Evolutionary conservation across 2,888 invertebrate genomes (phyloP), one percentile per base, ranked within the genome.

Genomic region (Drosophila cognata): DNA sequence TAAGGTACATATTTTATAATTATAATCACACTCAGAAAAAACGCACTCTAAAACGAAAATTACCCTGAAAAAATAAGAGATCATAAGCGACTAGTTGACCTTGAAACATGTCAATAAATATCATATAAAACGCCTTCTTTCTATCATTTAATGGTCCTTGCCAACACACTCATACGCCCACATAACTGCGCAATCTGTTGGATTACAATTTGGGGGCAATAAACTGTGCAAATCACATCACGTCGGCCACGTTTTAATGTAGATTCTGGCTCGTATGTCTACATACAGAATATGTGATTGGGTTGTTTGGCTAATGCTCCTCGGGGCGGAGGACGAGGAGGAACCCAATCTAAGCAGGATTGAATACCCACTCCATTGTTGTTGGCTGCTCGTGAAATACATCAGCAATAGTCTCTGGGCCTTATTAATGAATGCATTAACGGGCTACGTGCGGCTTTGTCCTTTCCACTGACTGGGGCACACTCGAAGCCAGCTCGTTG

Each of bases 341-440:
- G 7, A 21, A 58, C 41, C 18, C 48, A 38, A 38, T 55, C 28
- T 36, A 25, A 10, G 28, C 25, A 28, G 50, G 3, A 16, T 18
- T 28, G 13, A n/a, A 38, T 28, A 21, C 38, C 18, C 36, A 55
- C 18, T 55, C n/a, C 11, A n/a, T 25, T 55, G 55, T 36, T 55
- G 53, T 35, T 51, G 35, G 4, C 25, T 55, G 60, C 66, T 48
- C 61, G 55, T 58, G 55, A 58, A 68, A 77, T 69, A 60, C 69
- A 72, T 35, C 59, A 41, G 66, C 58, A 51, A 62, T 63, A 61
- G 68, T 61, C 56, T 55, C n/a, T 55, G 46, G 46, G 56, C 57
- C 55, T 71, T 78, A 80, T 78, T 78, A 81, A 81, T 80, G 79
- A 79, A 79, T 76, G 71, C 78, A 80, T 78, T 78, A 78, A 80